These are phyloP conservation scores for Apodemia duryi DNA, from an alignment of 2,888 invertebrate genomes.

Conservation along the genomic window DNA sequence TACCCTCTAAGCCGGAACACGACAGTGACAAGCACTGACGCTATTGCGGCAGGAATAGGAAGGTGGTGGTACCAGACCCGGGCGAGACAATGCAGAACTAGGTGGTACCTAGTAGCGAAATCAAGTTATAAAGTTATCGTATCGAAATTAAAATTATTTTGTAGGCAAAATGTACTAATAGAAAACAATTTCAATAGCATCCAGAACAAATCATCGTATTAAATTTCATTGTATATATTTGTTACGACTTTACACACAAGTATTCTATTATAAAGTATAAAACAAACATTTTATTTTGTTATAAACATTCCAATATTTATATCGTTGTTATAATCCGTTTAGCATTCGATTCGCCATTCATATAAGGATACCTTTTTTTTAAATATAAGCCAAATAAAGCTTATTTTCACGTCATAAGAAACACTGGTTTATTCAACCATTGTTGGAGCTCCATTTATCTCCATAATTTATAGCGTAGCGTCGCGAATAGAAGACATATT, in stretches of 20 bases:
- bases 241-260: not conserved
- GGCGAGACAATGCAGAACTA: too few relatives aligned
- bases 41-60: too few relatives aligned
- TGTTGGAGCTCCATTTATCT: slow-evolving; percentile 75
- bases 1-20: too few relatives aligned
- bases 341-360: slow-evolving; percentile 4
- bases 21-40: too few relatives aligned
- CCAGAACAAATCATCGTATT: too few relatives aligned
- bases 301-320: not conserved
- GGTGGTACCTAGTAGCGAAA: too few relatives aligned
- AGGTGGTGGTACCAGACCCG: too few relatives aligned
- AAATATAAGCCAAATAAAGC: slow-evolving; percentile 46
- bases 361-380: slow-evolving; percentile 29
- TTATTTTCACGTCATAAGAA: slow-evolving; percentile 68
- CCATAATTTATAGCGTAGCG: slow-evolving; percentile 72
- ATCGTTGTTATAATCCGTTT: not conserved
- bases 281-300: not conserved
- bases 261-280: not conserved
- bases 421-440: slow-evolving; percentile 71
- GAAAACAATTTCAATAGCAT: too few relatives aligned
- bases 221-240: too few relatives aligned
- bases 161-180: too few relatives aligned
- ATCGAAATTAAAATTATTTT: too few relatives aligned
- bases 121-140: too few relatives aligned
- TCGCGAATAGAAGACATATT: slow-evolving; percentile 67